These are phyloP conservation scores for Drosophila meridiana DNA, from an alignment of 2,888 invertebrate genomes.

Conservation along the genomic window DNA sequence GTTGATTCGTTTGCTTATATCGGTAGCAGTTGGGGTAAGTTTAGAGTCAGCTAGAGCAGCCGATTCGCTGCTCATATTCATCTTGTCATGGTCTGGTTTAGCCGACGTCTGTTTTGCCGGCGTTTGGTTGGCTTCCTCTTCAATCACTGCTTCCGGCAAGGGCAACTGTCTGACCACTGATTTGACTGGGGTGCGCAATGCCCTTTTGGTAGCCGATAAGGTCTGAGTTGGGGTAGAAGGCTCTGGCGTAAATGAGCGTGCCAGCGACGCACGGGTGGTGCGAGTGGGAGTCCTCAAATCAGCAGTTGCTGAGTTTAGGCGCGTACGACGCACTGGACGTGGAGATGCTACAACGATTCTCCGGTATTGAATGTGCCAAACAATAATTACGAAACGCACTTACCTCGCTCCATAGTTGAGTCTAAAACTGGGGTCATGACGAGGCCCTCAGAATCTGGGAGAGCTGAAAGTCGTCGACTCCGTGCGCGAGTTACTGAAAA, in stretches of 20 bases:
- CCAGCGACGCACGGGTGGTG: conserved; percentile 55
- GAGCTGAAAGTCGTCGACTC: conserved; percentile 53
- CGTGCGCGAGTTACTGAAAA: conserved; percentile 60
- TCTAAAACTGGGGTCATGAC: conserved; percentile 58
- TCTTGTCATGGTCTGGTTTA: conserved; percentile 1
- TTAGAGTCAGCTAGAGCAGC: background rate
- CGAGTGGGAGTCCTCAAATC: conserved; percentile 69
- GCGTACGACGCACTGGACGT: conserved; percentile 66
- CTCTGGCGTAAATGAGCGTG: conserved; percentile 58
- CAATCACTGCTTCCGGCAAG: conserved; percentile 53
- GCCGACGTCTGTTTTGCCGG: background rate
- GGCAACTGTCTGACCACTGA: conserved; percentile 44
- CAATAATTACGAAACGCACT: conserved; percentile 13
- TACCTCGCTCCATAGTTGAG: conserved; percentile 48
- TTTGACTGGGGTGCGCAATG: conserved; percentile 43
- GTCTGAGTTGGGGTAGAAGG: conserved; percentile 26
- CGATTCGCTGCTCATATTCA: background rate
- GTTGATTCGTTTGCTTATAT: background rate
- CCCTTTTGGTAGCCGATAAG: conserved; percentile 46
- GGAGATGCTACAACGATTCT: conserved; percentile 48
- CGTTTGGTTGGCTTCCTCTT: background rate
- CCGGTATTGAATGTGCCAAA: background rate
- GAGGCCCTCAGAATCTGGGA: conserved; percentile 53
- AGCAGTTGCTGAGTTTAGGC: conserved; percentile 51
- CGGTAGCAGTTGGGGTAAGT: too few species aligned